Evolutionary conservation across 53 echinoderm and acorn worm genomes (phyloP).

Genomic region (Crossaster papposus): DNA sequence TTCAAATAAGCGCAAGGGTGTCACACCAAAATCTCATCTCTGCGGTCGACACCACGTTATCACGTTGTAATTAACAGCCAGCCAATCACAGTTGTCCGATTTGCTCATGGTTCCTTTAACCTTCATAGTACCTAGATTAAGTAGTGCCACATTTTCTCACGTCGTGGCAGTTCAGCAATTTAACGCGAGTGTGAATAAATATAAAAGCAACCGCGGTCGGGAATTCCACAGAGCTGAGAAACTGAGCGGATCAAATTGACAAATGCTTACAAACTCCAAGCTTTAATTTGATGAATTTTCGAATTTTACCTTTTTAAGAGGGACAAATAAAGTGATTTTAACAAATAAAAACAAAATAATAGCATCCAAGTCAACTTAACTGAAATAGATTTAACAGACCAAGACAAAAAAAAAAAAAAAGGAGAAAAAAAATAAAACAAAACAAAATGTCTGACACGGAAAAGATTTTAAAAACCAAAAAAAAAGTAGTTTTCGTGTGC

Average conservation of each 20-base stretch:
- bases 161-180: background rate
- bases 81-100: background rate
- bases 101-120: background rate
- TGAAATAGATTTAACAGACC: background rate
- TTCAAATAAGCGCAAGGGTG: background rate
- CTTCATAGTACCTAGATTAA: background rate
- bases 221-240: no score
- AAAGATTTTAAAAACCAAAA: background rate
- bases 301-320: background rate
- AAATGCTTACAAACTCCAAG: no score
- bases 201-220: background rate
- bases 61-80: background rate
- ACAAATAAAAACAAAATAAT: no score
- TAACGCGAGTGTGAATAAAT: no score
- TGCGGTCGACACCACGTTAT: background rate
- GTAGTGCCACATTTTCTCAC: background rate
- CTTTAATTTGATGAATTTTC: no score
- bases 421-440: constrained; percentile 12
- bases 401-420: background rate
- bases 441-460: background rate
- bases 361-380: background rate
- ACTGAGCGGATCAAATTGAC: no score
- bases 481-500: background rate
- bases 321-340: background rate
- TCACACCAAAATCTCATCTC: background rate